Conservation (phyloP, 2,888 invertebrate species). For the Pemphredon lugubris region DNA sequence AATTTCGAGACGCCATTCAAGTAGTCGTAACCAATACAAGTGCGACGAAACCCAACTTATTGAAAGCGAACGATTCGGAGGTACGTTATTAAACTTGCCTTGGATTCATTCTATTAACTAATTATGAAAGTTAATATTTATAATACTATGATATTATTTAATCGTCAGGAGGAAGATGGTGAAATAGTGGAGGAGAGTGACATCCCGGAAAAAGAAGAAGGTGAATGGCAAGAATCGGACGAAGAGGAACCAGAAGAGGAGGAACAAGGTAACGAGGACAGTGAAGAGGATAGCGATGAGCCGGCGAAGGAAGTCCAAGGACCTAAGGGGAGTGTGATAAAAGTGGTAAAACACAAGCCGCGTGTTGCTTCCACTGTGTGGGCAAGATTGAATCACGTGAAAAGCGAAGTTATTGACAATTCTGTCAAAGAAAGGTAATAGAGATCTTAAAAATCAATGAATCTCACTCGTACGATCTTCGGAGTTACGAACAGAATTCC, state of each 20-base stretch:
- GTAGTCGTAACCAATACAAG: conserved; percentile 74
- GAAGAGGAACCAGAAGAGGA: conserved; percentile 61
- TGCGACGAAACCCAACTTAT: conserved; percentile 53
- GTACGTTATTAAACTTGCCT: conserved; percentile 22
- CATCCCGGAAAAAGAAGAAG: conserved; percentile 43
- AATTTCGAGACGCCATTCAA: conserved; percentile 73
- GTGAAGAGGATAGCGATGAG: conserved; percentile 68
- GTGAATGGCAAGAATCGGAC: conserved; percentile 60
- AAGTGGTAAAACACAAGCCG: conserved; percentile 82
- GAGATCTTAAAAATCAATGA: not conserved
- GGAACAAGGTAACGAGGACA: conserved; percentile 58
- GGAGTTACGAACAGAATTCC: no score
- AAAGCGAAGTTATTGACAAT: conserved; percentile 60
- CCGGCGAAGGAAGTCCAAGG: conserved; percentile 84
- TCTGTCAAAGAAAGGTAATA: conserved; percentile 65
- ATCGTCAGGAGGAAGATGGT: conserved; percentile 57
- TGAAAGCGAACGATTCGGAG: conserved; percentile 65
- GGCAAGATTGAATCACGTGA: conserved; percentile 82
- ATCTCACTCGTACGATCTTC: no score
- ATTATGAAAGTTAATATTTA: no score
- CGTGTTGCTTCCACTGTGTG: conserved; percentile 82
- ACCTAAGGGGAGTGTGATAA: conserved; percentile 81
- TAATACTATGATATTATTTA: no score
- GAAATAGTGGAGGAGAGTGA: conserved; percentile 57
- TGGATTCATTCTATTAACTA: not conserved